Base-by-base conservation (phyloP, 2,113 vertebrate species). In the Nycticebus coucang region DNA sequence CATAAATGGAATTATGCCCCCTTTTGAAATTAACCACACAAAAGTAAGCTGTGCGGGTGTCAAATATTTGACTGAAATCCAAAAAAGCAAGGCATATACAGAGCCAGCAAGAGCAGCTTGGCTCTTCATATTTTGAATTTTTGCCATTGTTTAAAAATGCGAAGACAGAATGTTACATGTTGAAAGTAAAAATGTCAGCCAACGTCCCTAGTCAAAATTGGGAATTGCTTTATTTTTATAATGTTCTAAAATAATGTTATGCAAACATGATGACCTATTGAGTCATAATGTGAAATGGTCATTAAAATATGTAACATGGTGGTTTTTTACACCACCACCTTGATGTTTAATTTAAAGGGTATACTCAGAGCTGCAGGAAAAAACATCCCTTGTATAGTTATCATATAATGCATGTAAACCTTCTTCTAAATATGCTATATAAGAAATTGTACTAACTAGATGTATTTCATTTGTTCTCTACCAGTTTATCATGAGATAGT, bases 141-240 rank as follows among this genome's bases (percentile, higher is more conserved):
- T 95, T 95, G 95, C 90, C 95, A 93, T 79, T 97, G 90, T 95
- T 97, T 97, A 96, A 97, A 97, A 95, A 89, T 95, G 95, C 77
- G 89, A 95, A 96, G 77, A 97, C 90, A 97, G 66, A 95, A 90
- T 85, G 53, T 92, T 93, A 87, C 64, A 78, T 60, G 35, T 72
- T 97, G 50, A 24, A 97, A 95, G 55, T 82, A 96, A 97, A 97
- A 97, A 93, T 97, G 90, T 92, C 95, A 96, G 89, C 82, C 87
- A 96, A 88, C 3, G 50, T 95, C 66, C 81, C 92, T 89, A 89
- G 87, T 95, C 80, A 95, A 94, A 97, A 87, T 62, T 84, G 60
- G 68, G 37, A 95, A 69, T 57, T 84, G 15, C 37, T 90, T 97
- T 95, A 96, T 90, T 96, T 97, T 94, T 93, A 77, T 60, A 85